Conservation (phyloP, 2,888 invertebrate species). For the Drosophila putrida region DNA sequence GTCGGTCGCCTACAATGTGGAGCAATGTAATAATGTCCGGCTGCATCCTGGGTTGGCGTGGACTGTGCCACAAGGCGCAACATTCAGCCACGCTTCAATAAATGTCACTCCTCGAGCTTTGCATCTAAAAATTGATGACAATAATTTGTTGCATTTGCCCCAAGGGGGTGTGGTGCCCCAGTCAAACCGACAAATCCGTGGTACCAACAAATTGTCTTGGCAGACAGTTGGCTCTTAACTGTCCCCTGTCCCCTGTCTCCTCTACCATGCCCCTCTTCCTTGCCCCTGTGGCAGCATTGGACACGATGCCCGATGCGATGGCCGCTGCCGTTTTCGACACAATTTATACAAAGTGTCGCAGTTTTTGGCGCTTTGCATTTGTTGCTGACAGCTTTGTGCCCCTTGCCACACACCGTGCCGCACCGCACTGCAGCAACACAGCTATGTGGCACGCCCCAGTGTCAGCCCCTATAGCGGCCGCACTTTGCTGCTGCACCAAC, state of each 20-base stretch:
- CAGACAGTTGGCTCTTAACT: constrained; percentile 68
- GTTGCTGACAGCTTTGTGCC: constrained; percentile 73
- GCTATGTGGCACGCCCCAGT: constrained; percentile 45
- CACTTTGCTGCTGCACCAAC: constrained; percentile 61
- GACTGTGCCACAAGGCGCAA: constrained; percentile 47
- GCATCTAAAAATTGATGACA: constrained; percentile 82
- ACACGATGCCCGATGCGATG: constrained; percentile 40
- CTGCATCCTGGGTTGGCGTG: constrained; percentile 45
- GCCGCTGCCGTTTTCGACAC: constrained; percentile 76
- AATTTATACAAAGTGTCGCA: constrained; percentile 83
- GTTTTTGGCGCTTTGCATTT: constrained; percentile 83
- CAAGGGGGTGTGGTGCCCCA: constrained; percentile 68
- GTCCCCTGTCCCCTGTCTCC: constrained; percentile 20
- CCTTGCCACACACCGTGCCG: constrained; percentile 2
- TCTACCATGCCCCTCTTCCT: not conserved
- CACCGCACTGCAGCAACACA: not conserved
- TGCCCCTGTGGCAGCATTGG: constrained; percentile 29
- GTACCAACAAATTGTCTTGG: constrained; percentile 71
- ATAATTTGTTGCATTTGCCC: constrained; percentile 79
- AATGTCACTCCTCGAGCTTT: constrained; percentile 82
- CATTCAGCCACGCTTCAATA: constrained; percentile 77
- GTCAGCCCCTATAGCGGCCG: constrained; percentile 50
- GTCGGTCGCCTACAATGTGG: constrained; percentile 66
- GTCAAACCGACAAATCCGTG: constrained; percentile 18
- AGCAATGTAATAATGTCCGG: constrained; percentile 75